These are phyloP conservation scores for Scatophagus argus DNA, from an alignment of 2,113 vertebrate species.

Conservation along the genomic window DNA sequence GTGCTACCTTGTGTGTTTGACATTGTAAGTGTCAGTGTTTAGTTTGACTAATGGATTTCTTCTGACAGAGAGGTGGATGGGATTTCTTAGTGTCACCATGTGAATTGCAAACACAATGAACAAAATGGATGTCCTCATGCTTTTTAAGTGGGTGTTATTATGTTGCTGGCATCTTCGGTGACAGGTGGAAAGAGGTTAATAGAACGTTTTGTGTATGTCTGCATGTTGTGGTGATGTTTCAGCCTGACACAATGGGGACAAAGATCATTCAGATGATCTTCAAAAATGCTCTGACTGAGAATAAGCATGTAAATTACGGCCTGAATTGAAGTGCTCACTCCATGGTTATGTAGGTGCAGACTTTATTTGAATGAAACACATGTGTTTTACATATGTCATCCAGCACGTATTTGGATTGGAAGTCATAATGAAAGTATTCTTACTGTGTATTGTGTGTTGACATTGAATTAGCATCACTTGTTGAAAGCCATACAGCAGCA, in stretches of 20 bases:
- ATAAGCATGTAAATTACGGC: background rate
- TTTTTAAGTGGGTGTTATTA: slow-evolving; percentile 61
- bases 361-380: background rate
- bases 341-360: background rate
- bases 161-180: slow-evolving; percentile 26
- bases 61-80: slow-evolving; percentile 64
- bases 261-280: slow-evolving; percentile 13
- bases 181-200: slow-evolving; percentile 43
- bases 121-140: slow-evolving; percentile 47
- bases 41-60: slow-evolving; percentile 74
- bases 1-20: slow-evolving; percentile 69
- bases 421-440: background rate
- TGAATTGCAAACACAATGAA: slow-evolving; percentile 59
- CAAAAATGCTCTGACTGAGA: background rate
- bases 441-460: background rate
- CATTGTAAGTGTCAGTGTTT: slow-evolving; percentile 72
- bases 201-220: slow-evolving; percentile 25
- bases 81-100: slow-evolving; percentile 61
- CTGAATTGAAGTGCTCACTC: background rate
- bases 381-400: too few relatives aligned
- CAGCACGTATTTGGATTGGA: background rate
- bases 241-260: slow-evolving; percentile 6
- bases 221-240: slow-evolving; percentile 31
- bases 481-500: background rate
- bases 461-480: background rate